Base-by-base conservation (phyloP, 2,888 invertebrate genomes). In the Synanthedon vespiformis region DNA sequence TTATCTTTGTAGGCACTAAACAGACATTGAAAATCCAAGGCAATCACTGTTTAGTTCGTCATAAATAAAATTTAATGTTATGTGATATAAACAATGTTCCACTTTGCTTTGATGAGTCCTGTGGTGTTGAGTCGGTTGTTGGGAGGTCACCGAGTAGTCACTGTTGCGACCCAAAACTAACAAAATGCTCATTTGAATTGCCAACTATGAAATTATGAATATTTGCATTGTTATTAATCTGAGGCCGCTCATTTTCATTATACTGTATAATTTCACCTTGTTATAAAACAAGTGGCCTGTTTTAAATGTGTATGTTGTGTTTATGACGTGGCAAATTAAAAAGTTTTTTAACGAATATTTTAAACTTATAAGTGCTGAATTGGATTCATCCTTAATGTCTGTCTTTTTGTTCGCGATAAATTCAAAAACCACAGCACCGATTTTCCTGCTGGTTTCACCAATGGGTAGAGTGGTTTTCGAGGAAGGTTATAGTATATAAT, bases 141-240 rank as follows among this genome's bases (percentile, higher is more conserved):
- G 44, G 3, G 44, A 13, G 50, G 44, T 48, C 47, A 18, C 40
- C 51, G 52, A 52, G 13, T n/a, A 48, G 40, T 48, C 40, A 18
- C 34, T 51, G 52, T 52, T 55, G 55, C 59, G 69, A 72, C 74
- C 71, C 67, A 49, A 62, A 65, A 70, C 68, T 62, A 69, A 70
- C 75, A 67, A 71, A 72, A 65, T 65, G 55, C 64, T 69, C 65
- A 77, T 79, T 79, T 77, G 68, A 76, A 76, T 77, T 69, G 64
- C 68, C 62, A 67, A 70, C 66, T 63, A 68, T 61, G 59, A 65
- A 73, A 69, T 72, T 72, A 73, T 75, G 71, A 73, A 76, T 74
- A 74, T 74, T 72, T 71, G 64, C 64, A 66, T 68, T 61, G 61
- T 62, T 65, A 68, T 70, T 68, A 71, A 68, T 65, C 56, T 58